Evolutionary conservation across 2,797 vertebrate genomes (phyloP), one percentile per base, ranked within the genome.

Genomic region (Arnoldichthys spilopterus): DNA sequence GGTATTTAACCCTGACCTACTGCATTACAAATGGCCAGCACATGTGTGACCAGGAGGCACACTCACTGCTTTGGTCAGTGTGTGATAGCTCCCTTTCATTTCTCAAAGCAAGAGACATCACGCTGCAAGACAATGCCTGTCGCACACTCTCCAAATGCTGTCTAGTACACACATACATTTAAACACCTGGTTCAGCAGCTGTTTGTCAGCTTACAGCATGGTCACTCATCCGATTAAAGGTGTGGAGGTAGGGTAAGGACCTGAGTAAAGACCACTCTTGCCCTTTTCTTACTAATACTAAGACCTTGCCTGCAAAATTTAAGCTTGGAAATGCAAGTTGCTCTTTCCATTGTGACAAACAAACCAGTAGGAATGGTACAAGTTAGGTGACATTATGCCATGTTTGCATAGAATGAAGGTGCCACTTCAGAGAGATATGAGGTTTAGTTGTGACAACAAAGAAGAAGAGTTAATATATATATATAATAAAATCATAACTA

Each of bases 171-270:
- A 34, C 72, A 63, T n/a, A 26, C 28, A 49, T 11, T 30, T 47
- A 63, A 61, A 75, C 61, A 76, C 37, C 15, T 43, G 47, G 32
- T n/a, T 66, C 63, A 66, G 63, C 63, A 45, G 20, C 16, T 66
- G 2, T 45, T 43, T 40, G 6, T 22, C 5, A 13, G 1, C 6
- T 26, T 45, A 67, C 37, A 67, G 34, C 8, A 64, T 43, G 32
- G 34, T 40, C 37, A 43, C 13, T 47, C 37, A 22, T 22, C n/a
- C n/a, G 13, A 22, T 6, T 66, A 13, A 68, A 28, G n/a, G 43
- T 28, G 12, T 68, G 24, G 64, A 26, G 43, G 26, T 43, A 37
- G n/a, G 13, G 56, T 28, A 59, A 59, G 6, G 24, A 5, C 26
- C 56, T 59, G 3, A 22, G 28, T 26, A 26, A 30, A 6, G 12